Evolutionary conservation across 2,888 invertebrate species (phyloP), one percentile per base, ranked within the genome.

Genomic region (Drosophila antonietae): DNA sequence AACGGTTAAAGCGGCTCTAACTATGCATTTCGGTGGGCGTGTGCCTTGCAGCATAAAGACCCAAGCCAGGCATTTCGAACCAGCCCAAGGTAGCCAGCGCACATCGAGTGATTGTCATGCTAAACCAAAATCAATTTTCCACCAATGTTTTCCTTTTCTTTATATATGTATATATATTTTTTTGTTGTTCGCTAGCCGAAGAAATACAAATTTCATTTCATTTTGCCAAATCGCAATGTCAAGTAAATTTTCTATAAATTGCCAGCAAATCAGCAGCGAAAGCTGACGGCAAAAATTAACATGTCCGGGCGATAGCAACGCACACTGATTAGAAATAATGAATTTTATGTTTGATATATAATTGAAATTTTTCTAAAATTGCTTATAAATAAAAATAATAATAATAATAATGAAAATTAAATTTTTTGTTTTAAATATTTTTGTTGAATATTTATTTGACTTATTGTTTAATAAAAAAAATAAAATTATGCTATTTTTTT

Each of bases 1-100:
- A 83, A 83, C 83, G 81, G 83, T 83, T 79, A 68, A 74, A 72
- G 71, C 68, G 65, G 69, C 70, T 78, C 81, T 80, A 89, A 84
- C 83, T 84, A 82, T 80, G 83, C 78, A 80, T 83, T 88, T 85
- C 67, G 83, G 89, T 88, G 89, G 87, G 87, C 87, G 87, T 81
- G 73, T 75, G 88, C 89, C 89, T 81, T 63, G 39, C 83, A 83
- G 86, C 82, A 15, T 37, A 46, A 53, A 75, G 55, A 60, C 44
- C 35, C 47, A 18, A 61, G 43, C 39, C 47, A 62, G 23, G 31
- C 31, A 70, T 15, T 52, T 53, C 62, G 53, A 65, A 28, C 47
- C 35, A 62, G 39, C 37, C 33, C 49, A 43, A 65, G 33, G 47
- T 68, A 67, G 52, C 58, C 69, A 67, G 52, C 58, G 57, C 61